Base-by-base conservation (phyloP, 2,113 vertebrate species). In the Beaufortia kweichowensis region DNA sequence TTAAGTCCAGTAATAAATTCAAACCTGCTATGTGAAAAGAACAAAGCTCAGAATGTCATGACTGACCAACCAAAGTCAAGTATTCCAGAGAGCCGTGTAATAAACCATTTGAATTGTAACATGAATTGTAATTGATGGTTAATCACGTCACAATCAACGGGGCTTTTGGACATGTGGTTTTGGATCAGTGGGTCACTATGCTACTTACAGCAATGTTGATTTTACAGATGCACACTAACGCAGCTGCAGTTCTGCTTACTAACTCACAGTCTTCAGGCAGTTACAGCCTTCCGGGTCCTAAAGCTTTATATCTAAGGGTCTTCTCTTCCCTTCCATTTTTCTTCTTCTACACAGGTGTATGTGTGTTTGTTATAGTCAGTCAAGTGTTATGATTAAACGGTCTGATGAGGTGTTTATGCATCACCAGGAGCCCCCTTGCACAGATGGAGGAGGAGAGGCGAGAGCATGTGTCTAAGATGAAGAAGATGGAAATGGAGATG, bases 401-500 rank as follows among this genome's bases (percentile, higher is more conserved):
- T 57, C 28, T 56, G 46, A 66, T 72, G 35, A n/a, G n/a, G 46
- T 48, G 59, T 67, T 26, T 29, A 46, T 33, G 28, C 60, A 23
- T 71, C 77, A 35, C 57, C 88, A 98, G 96, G 93, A 98, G 95
- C 82, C 96, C 96, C 0, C 84, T 98, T 75, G 96, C 95, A 43
- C 96, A 98, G 87, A 98, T 98, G 96, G 96, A 98, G 84, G 96
- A 98, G 85, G 96, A 98, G 85, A 91, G 95, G 77, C 90, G 93
- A 73, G 96, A 98, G 15, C 96, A 98, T 4, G 94, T 96, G 84
- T 86, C 94, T 53, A 98, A 96, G 88, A 98, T 98, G 95, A 96
- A 95, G 79, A 98, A 98, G 84, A 98, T 98, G 96, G 96, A 98
- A 72, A 95, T 94, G 90, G 96, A 98, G 86, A 98, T 98, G 96